These are phyloP conservation scores for Drosophila sturtevanti DNA, from an alignment of 1,140 invertebrate genomes.

Conservation along the genomic window DNA sequence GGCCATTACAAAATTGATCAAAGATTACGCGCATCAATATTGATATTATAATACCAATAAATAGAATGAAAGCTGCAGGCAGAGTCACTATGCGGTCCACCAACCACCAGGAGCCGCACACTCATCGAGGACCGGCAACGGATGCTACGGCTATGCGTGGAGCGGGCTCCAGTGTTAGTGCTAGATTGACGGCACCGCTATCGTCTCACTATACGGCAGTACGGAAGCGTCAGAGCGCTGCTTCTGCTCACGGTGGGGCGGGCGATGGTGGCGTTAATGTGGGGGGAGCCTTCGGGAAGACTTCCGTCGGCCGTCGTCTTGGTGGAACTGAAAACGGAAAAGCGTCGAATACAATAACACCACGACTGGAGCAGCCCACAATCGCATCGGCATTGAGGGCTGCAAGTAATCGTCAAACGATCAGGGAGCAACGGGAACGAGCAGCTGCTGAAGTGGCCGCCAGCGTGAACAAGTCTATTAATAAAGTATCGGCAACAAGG, in stretches of 20 bases:
- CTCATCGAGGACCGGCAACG: neutral
- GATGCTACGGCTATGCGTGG: conserved; percentile 5
- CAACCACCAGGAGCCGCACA: neutral
- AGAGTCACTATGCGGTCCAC: neutral
- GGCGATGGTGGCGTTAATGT: conserved; percentile 61
- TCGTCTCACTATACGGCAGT: conserved; percentile 52
- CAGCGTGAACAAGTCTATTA: neutral
- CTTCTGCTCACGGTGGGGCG: conserved; percentile 48
- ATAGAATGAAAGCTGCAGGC: conserved; percentile 25
- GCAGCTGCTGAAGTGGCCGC: conserved; percentile 4
- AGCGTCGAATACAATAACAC: neutral
- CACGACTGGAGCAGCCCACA: conserved; percentile 48
- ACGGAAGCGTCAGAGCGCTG: conserved; percentile 17
- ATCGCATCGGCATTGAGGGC: conserved; percentile 61
- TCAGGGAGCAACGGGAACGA: conserved; percentile 13
- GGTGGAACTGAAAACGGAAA: neutral
- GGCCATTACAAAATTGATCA: neutral
- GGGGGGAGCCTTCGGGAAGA: conserved; percentile 27
- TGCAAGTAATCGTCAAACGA: conserved; percentile 32
- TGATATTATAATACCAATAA: conserved; percentile 17
- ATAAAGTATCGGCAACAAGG: neutral
- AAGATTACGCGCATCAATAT: conserved; percentile 39
- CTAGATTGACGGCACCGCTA: conserved; percentile 43
- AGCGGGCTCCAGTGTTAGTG: neutral
- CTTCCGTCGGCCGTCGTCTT: conserved; percentile 8